Percentiles rank a stretch among this genome's conserved stretches.
phyloP scores from a whole-genome alignment of 2,113 vertebrate genomes.

The Chloropsis cyanopogon region DNA sequence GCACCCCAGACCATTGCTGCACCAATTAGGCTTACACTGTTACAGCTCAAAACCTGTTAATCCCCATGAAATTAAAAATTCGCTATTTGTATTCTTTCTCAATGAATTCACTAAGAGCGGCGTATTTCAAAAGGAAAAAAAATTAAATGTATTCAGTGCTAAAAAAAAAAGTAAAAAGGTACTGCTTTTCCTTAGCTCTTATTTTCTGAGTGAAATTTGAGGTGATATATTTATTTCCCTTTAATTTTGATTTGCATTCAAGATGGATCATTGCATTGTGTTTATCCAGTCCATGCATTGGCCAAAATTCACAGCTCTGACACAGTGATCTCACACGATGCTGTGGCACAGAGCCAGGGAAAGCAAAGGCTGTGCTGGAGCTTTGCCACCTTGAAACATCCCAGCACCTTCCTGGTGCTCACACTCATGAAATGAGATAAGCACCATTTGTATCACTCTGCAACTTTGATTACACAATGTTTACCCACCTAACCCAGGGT shows the following conservation, averaged over 20 bases:
- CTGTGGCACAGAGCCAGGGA: background rate
- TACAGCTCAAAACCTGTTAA: background rate
- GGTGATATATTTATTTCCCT: background rate
- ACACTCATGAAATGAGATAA: background rate
- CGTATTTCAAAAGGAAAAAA: background rate
- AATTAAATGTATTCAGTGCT: background rate
- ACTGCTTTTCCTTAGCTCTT: background rate
- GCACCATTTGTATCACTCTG: background rate
- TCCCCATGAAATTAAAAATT: background rate
- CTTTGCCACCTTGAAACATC: background rate
- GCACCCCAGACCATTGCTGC: background rate
- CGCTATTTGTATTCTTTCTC: background rate
- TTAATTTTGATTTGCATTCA: background rate
- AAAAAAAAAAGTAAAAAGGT: background rate
- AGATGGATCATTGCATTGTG: background rate
- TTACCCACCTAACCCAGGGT: background rate
- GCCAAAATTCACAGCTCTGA: background rate
- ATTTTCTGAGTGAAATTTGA: background rate
- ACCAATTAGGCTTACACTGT: background rate
- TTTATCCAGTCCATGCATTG: background rate
- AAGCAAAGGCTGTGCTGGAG: background rate
- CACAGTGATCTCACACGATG: background rate
- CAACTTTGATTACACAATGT: background rate
- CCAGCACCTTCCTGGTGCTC: background rate
- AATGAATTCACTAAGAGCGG: background rate